A percentile compares a stretch with the other conserved stretches of the same genome.
Evolutionary conservation across 2,113 vertebrate genomes (phyloP).

Genomic region (Hypanus sabinus): DNA sequence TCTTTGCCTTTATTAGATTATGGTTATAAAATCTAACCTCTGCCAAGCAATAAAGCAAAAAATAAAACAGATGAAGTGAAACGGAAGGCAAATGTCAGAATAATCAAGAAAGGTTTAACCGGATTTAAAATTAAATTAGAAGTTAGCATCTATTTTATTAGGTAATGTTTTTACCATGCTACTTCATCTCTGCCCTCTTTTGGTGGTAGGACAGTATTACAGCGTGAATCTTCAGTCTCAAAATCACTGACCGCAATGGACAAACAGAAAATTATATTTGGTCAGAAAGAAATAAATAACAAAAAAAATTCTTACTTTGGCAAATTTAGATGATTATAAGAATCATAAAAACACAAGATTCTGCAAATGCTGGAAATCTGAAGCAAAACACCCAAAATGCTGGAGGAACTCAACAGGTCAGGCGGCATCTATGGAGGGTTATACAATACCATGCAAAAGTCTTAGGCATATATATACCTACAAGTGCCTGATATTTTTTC

Average conservation of each 20-base stretch:
- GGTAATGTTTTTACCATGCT: background rate
- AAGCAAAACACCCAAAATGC: no score
- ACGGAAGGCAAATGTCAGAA: background rate
- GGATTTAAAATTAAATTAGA: background rate
- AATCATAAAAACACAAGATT: no score
- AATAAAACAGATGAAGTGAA: background rate
- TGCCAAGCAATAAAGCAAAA: background rate
- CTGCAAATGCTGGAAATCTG: no score
- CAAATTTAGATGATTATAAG: background rate
- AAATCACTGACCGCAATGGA: background rate
- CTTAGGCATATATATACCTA: no score
- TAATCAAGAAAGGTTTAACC: background rate
- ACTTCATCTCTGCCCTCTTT: slow-evolving; percentile 15
- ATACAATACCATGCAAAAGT: no score
- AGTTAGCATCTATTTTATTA: background rate
- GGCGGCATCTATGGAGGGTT: no score
- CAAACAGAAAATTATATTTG: no score
- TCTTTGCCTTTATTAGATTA: background rate
- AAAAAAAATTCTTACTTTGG: background rate
- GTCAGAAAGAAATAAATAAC: background rate
- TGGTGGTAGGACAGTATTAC: background rate
- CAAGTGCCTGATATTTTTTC: no score
- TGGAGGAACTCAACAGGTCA: no score
- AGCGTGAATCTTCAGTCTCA: background rate
- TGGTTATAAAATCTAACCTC: background rate